phyloP scores from a whole-genome alignment of 2,113 vertebrate species.

The Myocastor coypus region DNA sequence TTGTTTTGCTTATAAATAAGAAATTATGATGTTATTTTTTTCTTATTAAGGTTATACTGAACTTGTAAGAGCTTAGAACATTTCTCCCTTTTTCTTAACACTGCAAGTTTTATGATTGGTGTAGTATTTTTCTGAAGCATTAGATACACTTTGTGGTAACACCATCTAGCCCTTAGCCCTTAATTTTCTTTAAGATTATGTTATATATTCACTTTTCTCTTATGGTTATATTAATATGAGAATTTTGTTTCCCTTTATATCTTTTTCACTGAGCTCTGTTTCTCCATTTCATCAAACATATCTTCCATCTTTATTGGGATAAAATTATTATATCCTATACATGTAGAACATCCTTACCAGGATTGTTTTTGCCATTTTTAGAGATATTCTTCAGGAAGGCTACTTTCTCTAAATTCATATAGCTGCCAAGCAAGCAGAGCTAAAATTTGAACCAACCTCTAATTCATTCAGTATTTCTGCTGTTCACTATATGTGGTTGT shows the following conservation, averaged over 20 bases:
- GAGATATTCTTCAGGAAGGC: conserved; percentile 12
- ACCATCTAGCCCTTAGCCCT: neutral
- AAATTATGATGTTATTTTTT: conserved; percentile 38
- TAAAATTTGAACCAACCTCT: conserved; percentile 21
- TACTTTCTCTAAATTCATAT: neutral
- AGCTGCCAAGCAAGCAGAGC: neutral
- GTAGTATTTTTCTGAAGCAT: conserved; percentile 1
- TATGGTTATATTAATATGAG: neutral
- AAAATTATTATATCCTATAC: neutral
- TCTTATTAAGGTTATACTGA: neutral
- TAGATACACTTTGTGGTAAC: neutral
- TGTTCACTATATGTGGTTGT: neutral
- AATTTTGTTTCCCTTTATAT: conserved; percentile 23
- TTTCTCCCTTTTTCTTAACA: neutral
- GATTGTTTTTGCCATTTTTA: conserved; percentile 58
- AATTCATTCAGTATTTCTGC: neutral
- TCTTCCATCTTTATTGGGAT: neutral
- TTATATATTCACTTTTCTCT: neutral
- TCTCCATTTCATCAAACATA: neutral
- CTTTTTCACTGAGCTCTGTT: neutral
- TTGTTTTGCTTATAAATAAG: neutral
- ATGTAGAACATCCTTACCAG: conserved; percentile 16
- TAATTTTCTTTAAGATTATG: conserved; percentile 27
- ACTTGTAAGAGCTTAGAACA: conserved; percentile 20
- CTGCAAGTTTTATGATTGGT: neutral